Percentiles rank a stretch among this genome's conserved stretches.
phyloP scores from a whole-genome alignment of 2,113 vertebrate species.

The Raja brachyura region DNA sequence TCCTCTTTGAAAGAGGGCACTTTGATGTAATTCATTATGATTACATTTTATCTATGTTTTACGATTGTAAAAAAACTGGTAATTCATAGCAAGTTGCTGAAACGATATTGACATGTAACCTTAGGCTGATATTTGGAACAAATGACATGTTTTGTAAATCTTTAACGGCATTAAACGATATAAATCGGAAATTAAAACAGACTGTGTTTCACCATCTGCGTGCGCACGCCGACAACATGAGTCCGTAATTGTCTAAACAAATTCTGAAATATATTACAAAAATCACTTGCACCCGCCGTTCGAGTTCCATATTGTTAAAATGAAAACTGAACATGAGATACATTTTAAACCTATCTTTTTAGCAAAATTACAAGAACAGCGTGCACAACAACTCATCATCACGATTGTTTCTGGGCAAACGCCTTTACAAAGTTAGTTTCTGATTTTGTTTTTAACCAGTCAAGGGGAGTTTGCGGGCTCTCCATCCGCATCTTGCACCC shows the following conservation, averaged over 20 bases:
- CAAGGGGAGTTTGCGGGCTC: no score
- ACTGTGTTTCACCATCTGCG: neutral
- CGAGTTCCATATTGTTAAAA: neutral
- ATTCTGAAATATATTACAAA: neutral
- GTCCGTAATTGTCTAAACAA: neutral
- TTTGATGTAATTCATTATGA: neutral
- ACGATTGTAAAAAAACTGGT: neutral
- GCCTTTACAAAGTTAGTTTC: neutral
- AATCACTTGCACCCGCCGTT: neutral
- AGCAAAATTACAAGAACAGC: neutral
- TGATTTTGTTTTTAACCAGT: neutral
- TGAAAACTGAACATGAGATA: neutral
- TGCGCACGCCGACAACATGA: neutral
- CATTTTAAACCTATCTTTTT: neutral
- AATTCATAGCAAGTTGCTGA: neutral
- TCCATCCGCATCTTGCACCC: neutral
- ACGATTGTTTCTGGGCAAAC: neutral
- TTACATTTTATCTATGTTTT: neutral
- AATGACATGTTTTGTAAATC: neutral
- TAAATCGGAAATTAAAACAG: neutral
- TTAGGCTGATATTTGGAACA: neutral
- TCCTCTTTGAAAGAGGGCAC: neutral
- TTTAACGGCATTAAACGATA: no score
- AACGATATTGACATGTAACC: neutral
- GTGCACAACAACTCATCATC: neutral